Conservation (phyloP, 2,888 invertebrate genomes). For the Synanthedon tipuliformis region DNA sequence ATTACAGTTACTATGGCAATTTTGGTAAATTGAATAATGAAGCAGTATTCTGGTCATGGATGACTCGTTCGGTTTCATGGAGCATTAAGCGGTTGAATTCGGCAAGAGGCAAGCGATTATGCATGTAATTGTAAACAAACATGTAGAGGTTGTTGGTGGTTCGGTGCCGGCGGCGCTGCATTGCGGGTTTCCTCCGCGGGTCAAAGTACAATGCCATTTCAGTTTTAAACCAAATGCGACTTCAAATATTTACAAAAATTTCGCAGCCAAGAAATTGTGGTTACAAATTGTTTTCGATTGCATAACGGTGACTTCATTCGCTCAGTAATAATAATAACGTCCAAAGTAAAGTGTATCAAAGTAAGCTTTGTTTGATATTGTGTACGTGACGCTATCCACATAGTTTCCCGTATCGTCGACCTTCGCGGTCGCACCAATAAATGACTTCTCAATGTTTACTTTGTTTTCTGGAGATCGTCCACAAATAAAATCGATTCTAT, state of each 20-base stretch:
- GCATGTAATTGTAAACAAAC: conserved; percentile 34
- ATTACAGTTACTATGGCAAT: no score
- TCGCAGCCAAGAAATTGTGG: background rate
- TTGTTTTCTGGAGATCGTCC: background rate
- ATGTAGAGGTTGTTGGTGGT: conserved; percentile 34
- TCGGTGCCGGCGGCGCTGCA: conserved; percentile 46
- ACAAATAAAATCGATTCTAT: background rate
- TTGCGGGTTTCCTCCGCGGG: conserved; percentile 39
- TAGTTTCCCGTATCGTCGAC: conserved; percentile 3
- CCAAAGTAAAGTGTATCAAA: background rate
- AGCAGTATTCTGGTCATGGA: no score
- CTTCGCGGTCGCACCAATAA: background rate
- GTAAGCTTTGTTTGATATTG: background rate
- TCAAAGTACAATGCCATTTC: conserved; percentile 47
- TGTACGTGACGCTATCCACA: background rate
- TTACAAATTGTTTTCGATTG: background rate
- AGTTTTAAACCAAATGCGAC: conserved; percentile 21
- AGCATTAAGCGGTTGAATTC: conserved; percentile 3
- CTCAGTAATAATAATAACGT: background rate
- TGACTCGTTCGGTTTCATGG: background rate
- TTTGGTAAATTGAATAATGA: no score
- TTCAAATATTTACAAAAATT: background rate
- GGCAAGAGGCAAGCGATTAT: conserved; percentile 10
- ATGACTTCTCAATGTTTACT: background rate
- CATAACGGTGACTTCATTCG: background rate